These are phyloP conservation scores for Chionis minor DNA, from an alignment of 2,113 vertebrate genomes.

Conservation along the genomic window DNA sequence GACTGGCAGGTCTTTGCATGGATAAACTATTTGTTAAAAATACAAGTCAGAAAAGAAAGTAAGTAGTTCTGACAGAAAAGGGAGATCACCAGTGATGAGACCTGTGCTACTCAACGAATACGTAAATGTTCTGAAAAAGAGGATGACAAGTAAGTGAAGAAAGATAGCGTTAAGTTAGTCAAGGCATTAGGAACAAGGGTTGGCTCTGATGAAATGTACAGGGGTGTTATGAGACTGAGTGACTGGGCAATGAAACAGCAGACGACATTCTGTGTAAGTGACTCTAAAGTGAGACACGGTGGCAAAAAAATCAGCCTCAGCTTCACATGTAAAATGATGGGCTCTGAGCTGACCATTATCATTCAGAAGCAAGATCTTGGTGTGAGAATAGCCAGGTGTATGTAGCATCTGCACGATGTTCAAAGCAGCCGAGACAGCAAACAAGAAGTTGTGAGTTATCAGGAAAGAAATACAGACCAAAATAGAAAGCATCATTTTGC, in stretches of 20 bases:
- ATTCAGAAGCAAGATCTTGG: not conserved
- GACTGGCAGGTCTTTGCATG: not conserved
- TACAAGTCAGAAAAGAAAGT: not conserved
- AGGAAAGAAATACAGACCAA: not conserved
- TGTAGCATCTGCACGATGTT: not conserved
- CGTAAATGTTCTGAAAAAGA: not conserved
- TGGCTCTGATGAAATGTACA: not conserved
- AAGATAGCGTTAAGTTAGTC: not conserved
- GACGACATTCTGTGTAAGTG: not conserved
- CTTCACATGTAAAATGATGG: not conserved
- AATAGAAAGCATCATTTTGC: fast-evolving
- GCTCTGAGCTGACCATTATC: not conserved
- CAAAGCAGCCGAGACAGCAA: not conserved
- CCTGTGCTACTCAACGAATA: not conserved
- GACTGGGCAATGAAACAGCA: not conserved
- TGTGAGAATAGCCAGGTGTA: not conserved
- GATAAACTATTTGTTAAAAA: not conserved
- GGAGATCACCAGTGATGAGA: not conserved
- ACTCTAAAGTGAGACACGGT: not conserved
- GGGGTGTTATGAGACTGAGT: not conserved
- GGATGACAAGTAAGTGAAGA: not conserved
- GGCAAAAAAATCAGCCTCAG: not conserved
- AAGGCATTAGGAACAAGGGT: not conserved
- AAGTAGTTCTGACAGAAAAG: not conserved
- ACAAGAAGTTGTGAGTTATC: not conserved